phyloP scores from a whole-genome alignment of 2,888 invertebrate genomes.

The Ochropleura leucogaster region DNA sequence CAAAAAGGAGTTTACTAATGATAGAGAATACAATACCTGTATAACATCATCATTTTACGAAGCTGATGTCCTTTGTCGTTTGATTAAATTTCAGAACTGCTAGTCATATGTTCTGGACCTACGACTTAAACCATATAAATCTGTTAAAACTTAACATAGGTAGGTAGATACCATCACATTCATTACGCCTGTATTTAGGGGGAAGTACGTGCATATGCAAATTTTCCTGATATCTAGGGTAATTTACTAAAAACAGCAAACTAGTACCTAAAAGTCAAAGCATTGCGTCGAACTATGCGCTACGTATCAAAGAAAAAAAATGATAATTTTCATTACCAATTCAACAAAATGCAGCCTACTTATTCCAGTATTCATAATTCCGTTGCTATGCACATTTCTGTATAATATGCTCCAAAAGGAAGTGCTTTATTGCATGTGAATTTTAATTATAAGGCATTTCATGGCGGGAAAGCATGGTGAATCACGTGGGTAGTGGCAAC shows the following conservation, averaged over 20 bases:
- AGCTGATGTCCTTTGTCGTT: too few species aligned
- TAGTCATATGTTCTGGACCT: too few species aligned
- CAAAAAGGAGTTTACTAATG: too few species aligned
- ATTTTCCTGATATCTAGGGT: not conserved
- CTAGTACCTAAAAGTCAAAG: not conserved
- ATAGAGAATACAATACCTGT: too few species aligned
- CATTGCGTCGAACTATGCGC: not conserved
- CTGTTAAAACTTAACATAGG: not conserved
- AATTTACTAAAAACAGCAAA: not conserved
- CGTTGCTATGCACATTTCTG: conserved; percentile 21
- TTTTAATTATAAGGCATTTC: conserved; percentile 71
- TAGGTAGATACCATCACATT: not conserved
- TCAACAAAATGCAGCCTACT: conserved; percentile 25
- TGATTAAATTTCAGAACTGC: not conserved
- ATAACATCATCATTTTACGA: too few species aligned
- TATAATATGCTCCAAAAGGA: conserved; percentile 46
- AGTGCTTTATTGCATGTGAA: conserved; percentile 74
- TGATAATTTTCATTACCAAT: conserved; percentile 14
- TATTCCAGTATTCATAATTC: conserved; percentile 39
- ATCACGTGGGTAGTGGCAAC: conserved; percentile 35
- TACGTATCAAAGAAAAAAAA: not conserved
- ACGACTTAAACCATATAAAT: not conserved
- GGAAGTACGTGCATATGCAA: not conserved
- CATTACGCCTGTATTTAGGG: too few species aligned
- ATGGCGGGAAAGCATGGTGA: conserved; percentile 65